Conservation (phyloP, 2,888 invertebrate species). For the Parnassius glacialis region DNA sequence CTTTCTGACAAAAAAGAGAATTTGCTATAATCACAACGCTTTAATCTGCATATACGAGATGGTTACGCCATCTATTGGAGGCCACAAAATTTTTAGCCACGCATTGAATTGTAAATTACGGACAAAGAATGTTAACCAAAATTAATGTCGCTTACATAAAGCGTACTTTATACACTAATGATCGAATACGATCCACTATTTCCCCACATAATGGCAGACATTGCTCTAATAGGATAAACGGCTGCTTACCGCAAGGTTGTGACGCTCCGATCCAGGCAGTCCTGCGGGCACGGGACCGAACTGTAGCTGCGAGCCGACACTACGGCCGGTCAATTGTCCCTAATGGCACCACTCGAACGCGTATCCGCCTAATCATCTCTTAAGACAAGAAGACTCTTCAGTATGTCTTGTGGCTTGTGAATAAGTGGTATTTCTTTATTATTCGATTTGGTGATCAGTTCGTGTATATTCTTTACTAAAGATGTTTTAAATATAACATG, state of each 20-base stretch:
- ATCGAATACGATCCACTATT: constrained; percentile 52
- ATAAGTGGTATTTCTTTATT: constrained; percentile 38
- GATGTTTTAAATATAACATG: neutral
- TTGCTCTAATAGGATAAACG: constrained; percentile 77
- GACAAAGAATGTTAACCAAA: too few species aligned
- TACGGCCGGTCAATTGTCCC: constrained; percentile 68
- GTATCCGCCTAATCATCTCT: constrained; percentile 74
- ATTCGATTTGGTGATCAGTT: constrained; percentile 9
- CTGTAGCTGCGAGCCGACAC: constrained; percentile 58
- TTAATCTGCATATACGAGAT: too few species aligned
- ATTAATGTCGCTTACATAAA: constrained; percentile 27
- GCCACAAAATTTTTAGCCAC: too few species aligned
- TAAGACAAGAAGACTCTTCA: constrained; percentile 71
- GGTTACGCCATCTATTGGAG: too few species aligned
- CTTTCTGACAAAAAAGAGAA: too few species aligned
- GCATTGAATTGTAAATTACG: too few species aligned
- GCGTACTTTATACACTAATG: constrained; percentile 75
- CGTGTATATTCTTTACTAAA: constrained; percentile 20
- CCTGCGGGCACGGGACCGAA: constrained; percentile 54
- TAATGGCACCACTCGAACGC: constrained; percentile 74
- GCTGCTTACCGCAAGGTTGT: constrained; percentile 75
- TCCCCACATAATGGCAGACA: constrained; percentile 62
- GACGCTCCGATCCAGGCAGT: constrained; percentile 61
- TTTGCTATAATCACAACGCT: too few species aligned
- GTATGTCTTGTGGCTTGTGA: constrained; percentile 54